These are phyloP conservation scores for Lepidonotus clava DNA, from an alignment of 2,888 invertebrate genomes.

Conservation along the genomic window DNA sequence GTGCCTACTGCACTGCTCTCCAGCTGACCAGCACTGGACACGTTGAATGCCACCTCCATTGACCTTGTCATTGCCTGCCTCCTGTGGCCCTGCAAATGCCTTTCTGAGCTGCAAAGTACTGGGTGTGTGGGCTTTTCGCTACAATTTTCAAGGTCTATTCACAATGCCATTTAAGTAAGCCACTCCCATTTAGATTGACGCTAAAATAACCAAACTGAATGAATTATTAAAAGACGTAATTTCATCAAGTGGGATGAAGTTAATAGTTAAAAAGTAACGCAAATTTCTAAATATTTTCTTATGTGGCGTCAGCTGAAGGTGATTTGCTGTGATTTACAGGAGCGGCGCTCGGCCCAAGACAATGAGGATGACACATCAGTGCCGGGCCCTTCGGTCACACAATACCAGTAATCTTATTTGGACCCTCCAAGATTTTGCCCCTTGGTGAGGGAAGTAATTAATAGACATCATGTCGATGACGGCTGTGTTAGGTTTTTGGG, in stretches of 20 bases:
- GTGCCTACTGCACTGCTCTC: background rate
- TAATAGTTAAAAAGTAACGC: background rate
- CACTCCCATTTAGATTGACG: background rate
- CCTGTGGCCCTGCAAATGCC: slow-evolving; percentile 3
- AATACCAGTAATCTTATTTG: slow-evolving; percentile 46
- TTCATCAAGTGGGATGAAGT: background rate
- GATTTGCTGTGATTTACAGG: slow-evolving; percentile 33
- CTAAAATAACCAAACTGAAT: background rate
- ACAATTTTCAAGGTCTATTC: too few relatives aligned
- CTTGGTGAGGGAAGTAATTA: slow-evolving; percentile 31
- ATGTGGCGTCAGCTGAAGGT: background rate
- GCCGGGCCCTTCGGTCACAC: background rate
- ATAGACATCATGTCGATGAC: slow-evolving; percentile 19
- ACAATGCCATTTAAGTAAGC: background rate
- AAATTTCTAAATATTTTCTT: background rate
- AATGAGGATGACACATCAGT: slow-evolving; percentile 37
- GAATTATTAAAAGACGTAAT: background rate
- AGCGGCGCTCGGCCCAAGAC: background rate
- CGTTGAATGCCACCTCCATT: slow-evolving; percentile 17
- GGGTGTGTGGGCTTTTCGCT: too few relatives aligned
- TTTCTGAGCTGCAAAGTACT: too few relatives aligned
- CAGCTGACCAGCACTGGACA: background rate
- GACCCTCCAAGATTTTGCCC: slow-evolving; percentile 35
- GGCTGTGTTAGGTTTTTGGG: too few relatives aligned
- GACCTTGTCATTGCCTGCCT: slow-evolving; percentile 39